Conservation (phyloP, 2,888 invertebrate genomes). For the Stratiomys singularior region DNA sequence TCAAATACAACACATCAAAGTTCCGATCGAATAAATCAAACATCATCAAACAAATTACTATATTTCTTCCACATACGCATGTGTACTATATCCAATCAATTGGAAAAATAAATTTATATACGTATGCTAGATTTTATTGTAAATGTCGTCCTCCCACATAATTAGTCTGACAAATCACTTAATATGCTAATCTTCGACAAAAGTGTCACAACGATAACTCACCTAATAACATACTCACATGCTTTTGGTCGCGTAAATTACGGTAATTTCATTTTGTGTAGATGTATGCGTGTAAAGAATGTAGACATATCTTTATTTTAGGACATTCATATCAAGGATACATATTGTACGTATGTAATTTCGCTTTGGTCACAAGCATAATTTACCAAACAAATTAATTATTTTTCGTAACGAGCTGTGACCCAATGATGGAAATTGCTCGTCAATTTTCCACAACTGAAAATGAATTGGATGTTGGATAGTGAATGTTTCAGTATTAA, state of each 20-base stretch:
- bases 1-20: neutral
- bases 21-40: neutral
- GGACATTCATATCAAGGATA: neutral
- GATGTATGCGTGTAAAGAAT: neutral
- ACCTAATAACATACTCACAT: neutral
- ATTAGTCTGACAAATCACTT: slow-evolving; percentile 2
- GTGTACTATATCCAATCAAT: neutral
- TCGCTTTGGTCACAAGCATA: slow-evolving; percentile 4
- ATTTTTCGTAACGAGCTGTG: slow-evolving; percentile 21
- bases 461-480: neutral
- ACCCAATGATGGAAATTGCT: slow-evolving; percentile 10
- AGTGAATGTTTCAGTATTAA: too few relatives aligned
- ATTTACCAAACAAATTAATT: slow-evolving; percentile 34
- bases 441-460: neutral
- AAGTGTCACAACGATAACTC: slow-evolving; percentile 10
- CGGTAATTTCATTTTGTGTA: neutral
- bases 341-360: slow-evolving; percentile 5
- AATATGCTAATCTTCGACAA: slow-evolving; percentile 5
- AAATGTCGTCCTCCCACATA: neutral
- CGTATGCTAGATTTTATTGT: neutral
- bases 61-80: neutral
- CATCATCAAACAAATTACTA: neutral
- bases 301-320: neutral
- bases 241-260: neutral
- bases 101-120: neutral